phyloP scores from a whole-genome alignment of 2,113 vertebrate species.

The Corapipo altera region DNA sequence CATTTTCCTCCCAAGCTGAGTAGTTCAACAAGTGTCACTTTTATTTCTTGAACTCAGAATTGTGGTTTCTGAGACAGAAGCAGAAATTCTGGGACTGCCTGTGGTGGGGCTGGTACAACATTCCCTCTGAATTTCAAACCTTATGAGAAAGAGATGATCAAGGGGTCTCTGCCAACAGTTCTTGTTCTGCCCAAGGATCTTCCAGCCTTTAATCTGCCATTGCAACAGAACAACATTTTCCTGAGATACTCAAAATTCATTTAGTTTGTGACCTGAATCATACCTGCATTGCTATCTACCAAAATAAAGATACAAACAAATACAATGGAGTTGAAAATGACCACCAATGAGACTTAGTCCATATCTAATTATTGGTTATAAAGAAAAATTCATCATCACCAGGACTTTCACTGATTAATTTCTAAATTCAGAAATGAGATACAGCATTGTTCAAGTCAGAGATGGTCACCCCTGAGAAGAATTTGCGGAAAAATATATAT shows the following conservation, averaged over 20 bases:
- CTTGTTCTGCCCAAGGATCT: not conserved
- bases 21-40: not conserved
- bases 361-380: not conserved
- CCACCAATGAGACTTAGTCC: not conserved
- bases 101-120: not conserved
- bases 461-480: not conserved
- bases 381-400: not conserved
- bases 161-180: not conserved
- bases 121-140: not conserved
- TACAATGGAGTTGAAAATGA: not conserved
- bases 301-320: not conserved
- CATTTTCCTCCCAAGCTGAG: not conserved
- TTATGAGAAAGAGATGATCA: not conserved
- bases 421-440: not conserved
- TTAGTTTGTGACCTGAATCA: not conserved
- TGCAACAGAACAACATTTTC: not conserved
- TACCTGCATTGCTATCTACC: not conserved
- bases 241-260: not conserved
- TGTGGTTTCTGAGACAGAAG: not conserved
- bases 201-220: not conserved
- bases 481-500: not conserved
- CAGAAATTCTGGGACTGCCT: not conserved
- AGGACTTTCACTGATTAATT: not conserved
- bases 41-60: not conserved
- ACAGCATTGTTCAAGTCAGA: not conserved